A percentile compares a stretch with the other conserved stretches of the same genome.
Conservation (phyloP, 2,797 vertebrate species). For the Crax fasciolata region DNA sequence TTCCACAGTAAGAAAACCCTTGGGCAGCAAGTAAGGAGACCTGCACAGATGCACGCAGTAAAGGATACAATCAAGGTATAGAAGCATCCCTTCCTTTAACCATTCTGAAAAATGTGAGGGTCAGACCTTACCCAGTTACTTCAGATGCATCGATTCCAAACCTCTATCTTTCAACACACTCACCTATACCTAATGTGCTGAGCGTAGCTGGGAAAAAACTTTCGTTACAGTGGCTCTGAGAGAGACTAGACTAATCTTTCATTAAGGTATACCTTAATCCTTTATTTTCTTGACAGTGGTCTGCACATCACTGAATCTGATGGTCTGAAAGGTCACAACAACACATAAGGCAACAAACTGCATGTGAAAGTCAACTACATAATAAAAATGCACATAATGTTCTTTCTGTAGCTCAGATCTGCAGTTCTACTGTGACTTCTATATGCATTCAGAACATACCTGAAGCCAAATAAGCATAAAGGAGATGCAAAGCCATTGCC, state of each 20-base stretch:
- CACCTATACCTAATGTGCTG: neutral
- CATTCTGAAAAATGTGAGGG: neutral
- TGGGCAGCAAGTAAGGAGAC: neutral
- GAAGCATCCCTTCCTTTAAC: neutral
- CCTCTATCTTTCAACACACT: too few relatives aligned
- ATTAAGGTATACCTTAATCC: neutral
- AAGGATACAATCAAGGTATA: neutral
- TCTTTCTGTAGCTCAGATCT: neutral
- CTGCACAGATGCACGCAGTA: neutral
- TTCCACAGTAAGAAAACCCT: neutral
- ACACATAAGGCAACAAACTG: neutral
- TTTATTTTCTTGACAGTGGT: neutral
- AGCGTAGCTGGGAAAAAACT: neutral
- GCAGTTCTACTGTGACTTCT: neutral
- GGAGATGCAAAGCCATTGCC: neutral
- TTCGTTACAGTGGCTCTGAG: neutral
- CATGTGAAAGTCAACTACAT: neutral
- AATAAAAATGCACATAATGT: accelerated
- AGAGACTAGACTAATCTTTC: neutral
- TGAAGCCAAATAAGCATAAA: neutral
- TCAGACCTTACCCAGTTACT: neutral
- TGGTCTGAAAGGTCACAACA: neutral
- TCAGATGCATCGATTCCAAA: neutral
- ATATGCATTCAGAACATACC: neutral
- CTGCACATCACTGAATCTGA: neutral